Evolutionary conservation across 2,113 vertebrate genomes (phyloP), one percentile per base, ranked within the genome.

Genomic region (Penelope pileata): DNA sequence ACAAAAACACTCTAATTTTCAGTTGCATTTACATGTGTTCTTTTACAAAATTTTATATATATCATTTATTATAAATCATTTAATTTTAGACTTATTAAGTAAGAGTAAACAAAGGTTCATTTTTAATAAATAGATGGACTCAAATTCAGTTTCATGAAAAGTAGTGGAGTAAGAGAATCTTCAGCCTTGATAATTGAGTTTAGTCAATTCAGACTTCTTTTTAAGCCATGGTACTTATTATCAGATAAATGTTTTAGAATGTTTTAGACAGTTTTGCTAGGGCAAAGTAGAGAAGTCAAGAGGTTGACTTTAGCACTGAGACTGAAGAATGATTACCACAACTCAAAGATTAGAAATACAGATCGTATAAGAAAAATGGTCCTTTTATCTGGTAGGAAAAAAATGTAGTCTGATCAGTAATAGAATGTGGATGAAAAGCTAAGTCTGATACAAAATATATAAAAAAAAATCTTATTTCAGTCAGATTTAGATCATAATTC

Each of bases 141-240:
- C 40, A 86, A 93, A 87, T 79, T 88, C 87, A 82, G 56, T 90
- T 95, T 90, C 77, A 54, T 81, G 45, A 86, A 94, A 94, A 95
- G 78, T 72, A 95, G 83, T 93, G 66, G 45, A 93, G 21, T 95
- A n/a, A 91, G 51, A 93, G 24, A 78, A 84, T 90, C 81, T 88
- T 92, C 60, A 92, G 48, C 72, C 77, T 90, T 91, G 83, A 67
- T 97, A 97, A 96, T 94, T 96, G 50, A 62, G 38, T 94, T 94
- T 94, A 96, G 79, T 88, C 53, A 96, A 95, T 97, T 96, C 94
- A 95, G 50, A 90, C 34, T 47, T 94, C 60, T 47, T 97, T 89
- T 94, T 86, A 95, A 91, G 43, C 43, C 77, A 90, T 85, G n/a
- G 47, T 70, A 86, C 34, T 92, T 66, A 74, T 93, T 93, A 93